phyloP scores from a whole-genome alignment of 2,888 invertebrate species.

The Bhutanitis thaidina region DNA sequence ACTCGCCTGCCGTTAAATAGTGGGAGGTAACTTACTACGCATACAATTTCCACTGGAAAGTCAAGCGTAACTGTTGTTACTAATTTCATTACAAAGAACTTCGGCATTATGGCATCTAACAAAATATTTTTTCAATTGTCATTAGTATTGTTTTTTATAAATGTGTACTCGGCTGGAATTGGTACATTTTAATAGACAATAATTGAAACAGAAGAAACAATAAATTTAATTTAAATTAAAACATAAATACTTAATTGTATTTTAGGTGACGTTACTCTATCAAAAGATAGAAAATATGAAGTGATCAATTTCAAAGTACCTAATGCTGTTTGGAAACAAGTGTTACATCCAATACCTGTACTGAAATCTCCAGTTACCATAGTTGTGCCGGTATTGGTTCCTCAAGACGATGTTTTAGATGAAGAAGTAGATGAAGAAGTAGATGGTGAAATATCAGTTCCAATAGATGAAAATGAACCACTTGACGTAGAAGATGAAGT shows the following conservation, averaged over 20 bases:
- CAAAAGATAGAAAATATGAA: constrained; percentile 49
- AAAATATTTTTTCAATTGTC: constrained; percentile 28
- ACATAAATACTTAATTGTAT: constrained; percentile 14
- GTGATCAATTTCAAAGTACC: constrained; percentile 58
- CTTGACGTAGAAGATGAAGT: constrained; percentile 29
- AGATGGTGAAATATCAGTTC: constrained; percentile 36
- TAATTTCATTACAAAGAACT: constrained; percentile 24
- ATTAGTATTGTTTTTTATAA: constrained; percentile 29
- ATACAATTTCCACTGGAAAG: constrained; percentile 57
- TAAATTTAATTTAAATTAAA: background rate
- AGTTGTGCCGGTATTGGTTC: constrained; percentile 62
- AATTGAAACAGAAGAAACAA: background rate
- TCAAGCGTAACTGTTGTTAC: constrained; percentile 39
- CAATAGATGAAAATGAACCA: constrained; percentile 30
- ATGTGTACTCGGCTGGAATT: constrained; percentile 28
- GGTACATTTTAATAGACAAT: constrained; percentile 31
- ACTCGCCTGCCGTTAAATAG: constrained; percentile 64
- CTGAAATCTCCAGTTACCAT: constrained; percentile 63
- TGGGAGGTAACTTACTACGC: constrained; percentile 49
- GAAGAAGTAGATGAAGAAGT: constrained; percentile 37
- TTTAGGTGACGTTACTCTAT: constrained; percentile 35
- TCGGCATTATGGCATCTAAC: constrained; percentile 16
- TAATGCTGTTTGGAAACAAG: constrained; percentile 53
- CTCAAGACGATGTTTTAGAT: constrained; percentile 35
- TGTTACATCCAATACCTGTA: constrained; percentile 58